Evolutionary conservation across 1,140 invertebrate genomes (phyloP).

Genomic region (Trinorchestia longiramus): DNA sequence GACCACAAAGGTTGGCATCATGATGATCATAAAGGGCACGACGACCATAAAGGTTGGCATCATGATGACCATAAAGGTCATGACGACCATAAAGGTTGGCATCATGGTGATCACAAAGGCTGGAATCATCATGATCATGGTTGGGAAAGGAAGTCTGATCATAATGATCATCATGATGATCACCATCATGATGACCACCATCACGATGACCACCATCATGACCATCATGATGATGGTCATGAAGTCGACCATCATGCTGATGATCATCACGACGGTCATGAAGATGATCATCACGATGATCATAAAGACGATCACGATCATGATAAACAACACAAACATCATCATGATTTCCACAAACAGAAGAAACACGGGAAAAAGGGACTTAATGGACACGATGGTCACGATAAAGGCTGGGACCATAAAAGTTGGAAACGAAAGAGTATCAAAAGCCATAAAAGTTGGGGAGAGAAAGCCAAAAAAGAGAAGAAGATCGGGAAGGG

Average conservation of each 20-base stretch:
- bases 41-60: slow-evolving; percentile 24
- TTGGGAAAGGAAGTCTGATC: background rate
- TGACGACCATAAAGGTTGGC: background rate
- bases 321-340: background rate
- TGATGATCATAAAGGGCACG: slow-evolving; percentile 24
- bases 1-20: slow-evolving; percentile 10
- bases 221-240: background rate
- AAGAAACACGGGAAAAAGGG: too few species aligned
- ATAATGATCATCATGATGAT: background rate
- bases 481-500: background rate
- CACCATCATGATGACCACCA: background rate
- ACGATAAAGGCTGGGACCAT: background rate
- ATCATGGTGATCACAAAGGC: background rate
- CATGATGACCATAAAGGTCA: slow-evolving; percentile 18
- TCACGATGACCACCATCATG: background rate
- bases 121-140: background rate
- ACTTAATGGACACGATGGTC: background rate
- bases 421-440: slow-evolving; percentile 32
- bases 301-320: slow-evolving; percentile 18
- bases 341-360: slow-evolving; percentile 12
- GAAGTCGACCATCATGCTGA: background rate
- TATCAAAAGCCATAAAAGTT: background rate
- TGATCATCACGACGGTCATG: background rate
- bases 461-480: background rate
- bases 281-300: background rate